Conservation (phyloP, 2,888 invertebrate genomes). For the Aradus depressus region DNA sequence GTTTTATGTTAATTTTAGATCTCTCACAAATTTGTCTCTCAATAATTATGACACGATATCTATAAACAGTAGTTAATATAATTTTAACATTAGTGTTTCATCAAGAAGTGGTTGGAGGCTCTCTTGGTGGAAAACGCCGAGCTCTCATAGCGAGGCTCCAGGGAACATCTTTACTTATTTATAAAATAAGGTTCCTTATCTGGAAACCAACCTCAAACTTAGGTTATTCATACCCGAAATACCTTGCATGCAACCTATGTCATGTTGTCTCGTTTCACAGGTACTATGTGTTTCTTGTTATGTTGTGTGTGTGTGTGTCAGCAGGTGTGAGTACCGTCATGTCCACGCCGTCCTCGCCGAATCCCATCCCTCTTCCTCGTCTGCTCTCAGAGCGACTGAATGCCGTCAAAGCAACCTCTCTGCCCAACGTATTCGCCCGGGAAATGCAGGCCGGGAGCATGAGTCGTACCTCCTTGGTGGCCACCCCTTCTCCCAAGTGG, state of each 20-base stretch:
- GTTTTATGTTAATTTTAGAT: no score
- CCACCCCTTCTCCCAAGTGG: constrained; percentile 22
- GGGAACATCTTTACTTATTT: constrained; percentile 9
- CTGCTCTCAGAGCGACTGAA: constrained; percentile 15
- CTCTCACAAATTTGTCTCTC: no score
- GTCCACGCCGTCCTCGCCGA: constrained; percentile 17
- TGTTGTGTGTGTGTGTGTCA: not conserved
- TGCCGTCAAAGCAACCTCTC: constrained; percentile 54
- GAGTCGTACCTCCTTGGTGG: constrained; percentile 21
- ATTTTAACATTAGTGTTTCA: no score
- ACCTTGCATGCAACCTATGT: no score
- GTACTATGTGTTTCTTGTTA: no score
- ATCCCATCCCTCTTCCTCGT: constrained; percentile 9
- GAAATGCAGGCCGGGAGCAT: constrained; percentile 20
- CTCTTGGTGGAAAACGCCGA: not conserved
- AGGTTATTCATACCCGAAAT: no score
- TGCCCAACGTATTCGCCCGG: constrained; percentile 66
- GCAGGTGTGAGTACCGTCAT: constrained; percentile 3
- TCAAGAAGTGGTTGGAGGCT: no score
- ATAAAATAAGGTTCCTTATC: no score
- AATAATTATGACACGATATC: no score
- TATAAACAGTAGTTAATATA: no score
- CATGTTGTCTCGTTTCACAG: no score
- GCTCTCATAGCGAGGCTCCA: not conserved
- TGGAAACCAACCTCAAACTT: no score